phyloP scores from a whole-genome alignment of 2,888 invertebrate genomes.

The Diarsia mendica region DNA sequence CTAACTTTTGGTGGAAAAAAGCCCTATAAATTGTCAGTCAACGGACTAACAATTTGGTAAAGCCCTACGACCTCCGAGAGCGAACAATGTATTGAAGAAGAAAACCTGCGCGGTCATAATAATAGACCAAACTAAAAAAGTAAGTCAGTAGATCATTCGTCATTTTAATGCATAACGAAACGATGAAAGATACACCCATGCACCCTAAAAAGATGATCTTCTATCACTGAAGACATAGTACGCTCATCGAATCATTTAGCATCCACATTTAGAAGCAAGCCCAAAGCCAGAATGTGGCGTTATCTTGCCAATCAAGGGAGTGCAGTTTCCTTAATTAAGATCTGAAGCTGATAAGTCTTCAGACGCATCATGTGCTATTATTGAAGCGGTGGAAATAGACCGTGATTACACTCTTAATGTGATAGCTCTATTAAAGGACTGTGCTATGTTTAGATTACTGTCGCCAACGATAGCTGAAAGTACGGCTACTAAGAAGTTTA shows the following conservation, averaged over 20 bases:
- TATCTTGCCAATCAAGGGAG: constrained; percentile 66
- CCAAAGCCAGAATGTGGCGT: constrained; percentile 57
- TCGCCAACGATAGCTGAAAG: neutral
- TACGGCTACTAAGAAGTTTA: neutral
- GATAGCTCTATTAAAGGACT: constrained; percentile 42
- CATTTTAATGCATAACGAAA: neutral
- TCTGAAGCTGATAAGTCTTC: constrained; percentile 39
- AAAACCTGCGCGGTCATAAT: neutral
- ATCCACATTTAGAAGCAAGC: constrained; percentile 48
- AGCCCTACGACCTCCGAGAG: neutral
- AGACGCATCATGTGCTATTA: constrained; percentile 28
- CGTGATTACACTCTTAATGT: constrained; percentile 11
- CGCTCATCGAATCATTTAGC: constrained; percentile 37
- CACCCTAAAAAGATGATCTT: constrained; percentile 1
- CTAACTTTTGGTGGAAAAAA: no score
- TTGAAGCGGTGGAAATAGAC: constrained; percentile 42
- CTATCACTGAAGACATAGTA: constrained; percentile 1
- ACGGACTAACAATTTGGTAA: no score
- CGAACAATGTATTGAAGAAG: neutral
- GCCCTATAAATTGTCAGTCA: no score
- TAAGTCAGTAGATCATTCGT: neutral
- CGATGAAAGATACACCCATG: neutral
- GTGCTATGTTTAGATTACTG: constrained; percentile 38
- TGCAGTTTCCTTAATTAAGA: constrained; percentile 55
- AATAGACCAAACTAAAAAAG: neutral